Conservation (phyloP, 2,888 invertebrate genomes). For the Brachyptera risi region DNA sequence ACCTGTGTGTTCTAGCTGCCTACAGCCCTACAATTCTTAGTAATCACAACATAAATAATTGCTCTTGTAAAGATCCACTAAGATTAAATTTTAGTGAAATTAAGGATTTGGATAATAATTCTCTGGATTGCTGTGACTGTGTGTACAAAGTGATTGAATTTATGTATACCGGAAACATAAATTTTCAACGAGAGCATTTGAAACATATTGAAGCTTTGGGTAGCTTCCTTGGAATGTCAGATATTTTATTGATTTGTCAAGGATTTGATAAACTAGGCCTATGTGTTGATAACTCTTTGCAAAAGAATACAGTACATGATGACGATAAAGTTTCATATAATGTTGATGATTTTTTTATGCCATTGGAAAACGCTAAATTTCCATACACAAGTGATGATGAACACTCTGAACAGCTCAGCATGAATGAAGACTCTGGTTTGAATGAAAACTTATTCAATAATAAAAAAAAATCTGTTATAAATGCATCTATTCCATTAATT, state of each 20-base stretch:
- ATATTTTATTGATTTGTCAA: conserved; percentile 24
- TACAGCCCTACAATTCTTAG: conserved; percentile 25
- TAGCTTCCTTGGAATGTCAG: conserved; percentile 17
- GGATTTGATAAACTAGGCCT: conserved; percentile 12
- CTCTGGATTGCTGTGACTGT: conserved; percentile 25
- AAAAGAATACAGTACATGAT: background rate
- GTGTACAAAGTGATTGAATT: conserved; percentile 28
- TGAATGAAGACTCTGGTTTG: background rate
- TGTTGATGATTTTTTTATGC: background rate
- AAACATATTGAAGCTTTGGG: conserved; percentile 27
- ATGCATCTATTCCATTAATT: background rate
- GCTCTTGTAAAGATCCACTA: conserved; percentile 25
- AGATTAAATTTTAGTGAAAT: conserved; percentile 18
- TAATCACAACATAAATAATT: background rate
- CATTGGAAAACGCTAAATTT: background rate
- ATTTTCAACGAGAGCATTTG: conserved; percentile 25
- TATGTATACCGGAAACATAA: conserved; percentile 31
- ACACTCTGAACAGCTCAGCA: background rate
- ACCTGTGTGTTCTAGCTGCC: conserved; percentile 28
- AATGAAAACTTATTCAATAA: background rate
- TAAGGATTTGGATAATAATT: background rate
- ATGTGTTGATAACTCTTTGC: background rate
- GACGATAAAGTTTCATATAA: background rate
- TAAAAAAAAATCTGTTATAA: too few species aligned
- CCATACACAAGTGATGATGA: background rate